phyloP scores from a whole-genome alignment of 2,888 invertebrate genomes.

The Limnephilus auricula region DNA sequence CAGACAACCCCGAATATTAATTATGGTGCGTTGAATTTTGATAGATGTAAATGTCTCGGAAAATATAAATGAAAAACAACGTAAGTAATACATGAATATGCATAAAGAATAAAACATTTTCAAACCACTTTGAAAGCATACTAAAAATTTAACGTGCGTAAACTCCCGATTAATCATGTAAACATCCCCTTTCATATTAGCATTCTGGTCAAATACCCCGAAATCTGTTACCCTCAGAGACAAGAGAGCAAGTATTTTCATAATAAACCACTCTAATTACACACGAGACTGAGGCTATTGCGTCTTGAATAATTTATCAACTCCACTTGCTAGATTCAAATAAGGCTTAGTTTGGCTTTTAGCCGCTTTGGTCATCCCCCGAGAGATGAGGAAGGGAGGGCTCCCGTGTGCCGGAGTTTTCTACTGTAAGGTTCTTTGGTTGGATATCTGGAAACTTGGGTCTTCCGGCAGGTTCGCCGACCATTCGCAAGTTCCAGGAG shows the following conservation, averaged over 20 bases:
- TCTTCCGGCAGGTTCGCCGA: slow-evolving; percentile 6
- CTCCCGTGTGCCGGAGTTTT: not conserved
- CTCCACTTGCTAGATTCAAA: slow-evolving; percentile 20
- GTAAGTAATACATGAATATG: not conserved
- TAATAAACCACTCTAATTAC: slow-evolving; percentile 40
- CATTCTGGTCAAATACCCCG: slow-evolving; percentile 3
- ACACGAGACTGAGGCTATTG: slow-evolving; percentile 14
- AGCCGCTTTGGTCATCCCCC: slow-evolving; percentile 8
- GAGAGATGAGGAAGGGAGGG: not conserved
- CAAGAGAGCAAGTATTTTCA: slow-evolving; percentile 24
- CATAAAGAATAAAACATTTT: not conserved
- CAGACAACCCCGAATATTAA: not conserved
- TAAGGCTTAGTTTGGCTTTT: slow-evolving; percentile 25
- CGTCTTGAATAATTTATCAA: slow-evolving; percentile 32
- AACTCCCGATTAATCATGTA: slow-evolving; percentile 23
- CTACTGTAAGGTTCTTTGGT: not conserved
- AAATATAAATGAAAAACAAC: not conserved
- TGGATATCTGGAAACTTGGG: not conserved
- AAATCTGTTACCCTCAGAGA: slow-evolving; percentile 18
- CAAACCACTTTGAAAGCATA: not conserved
- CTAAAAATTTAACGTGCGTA: slow-evolving; percentile 25
- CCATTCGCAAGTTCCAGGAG: slow-evolving; percentile 13
- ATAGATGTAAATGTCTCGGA: not conserved
- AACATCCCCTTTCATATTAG: slow-evolving; percentile 11
- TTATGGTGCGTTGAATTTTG: not conserved